Conservation (phyloP, 1,140 invertebrate species). For the Plectrocnemia conspersa region DNA sequence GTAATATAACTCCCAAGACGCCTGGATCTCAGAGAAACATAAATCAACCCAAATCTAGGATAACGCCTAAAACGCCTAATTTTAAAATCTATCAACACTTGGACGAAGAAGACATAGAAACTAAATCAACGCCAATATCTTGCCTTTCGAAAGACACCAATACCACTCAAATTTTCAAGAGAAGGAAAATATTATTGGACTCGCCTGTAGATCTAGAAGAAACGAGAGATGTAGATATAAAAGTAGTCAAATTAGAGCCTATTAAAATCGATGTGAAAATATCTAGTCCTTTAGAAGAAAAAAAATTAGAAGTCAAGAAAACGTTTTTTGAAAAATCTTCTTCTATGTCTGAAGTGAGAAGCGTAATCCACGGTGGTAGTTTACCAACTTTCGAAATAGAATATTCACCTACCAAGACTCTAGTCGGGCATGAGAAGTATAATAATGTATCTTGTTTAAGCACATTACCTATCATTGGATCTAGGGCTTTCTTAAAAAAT, state of each 20-base stretch:
- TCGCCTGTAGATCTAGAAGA: not conserved
- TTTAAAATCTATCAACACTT: too few relatives aligned
- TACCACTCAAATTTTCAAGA: conserved; percentile 1
- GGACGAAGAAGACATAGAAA: not conserved
- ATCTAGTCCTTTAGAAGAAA: not conserved
- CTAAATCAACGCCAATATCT: conserved; percentile 4
- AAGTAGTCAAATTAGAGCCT: conserved; percentile 5
- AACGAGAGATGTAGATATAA: not conserved
- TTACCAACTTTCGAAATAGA: conserved; percentile 34
- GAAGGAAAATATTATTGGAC: conserved; percentile 2
- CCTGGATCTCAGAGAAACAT: conserved; percentile 18
- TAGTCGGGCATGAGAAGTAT: not conserved
- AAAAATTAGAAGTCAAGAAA: not conserved
- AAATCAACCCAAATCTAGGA: too few relatives aligned
- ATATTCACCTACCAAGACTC: conserved; percentile 29
- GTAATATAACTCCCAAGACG: conserved; percentile 31
- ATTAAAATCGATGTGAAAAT: not conserved
- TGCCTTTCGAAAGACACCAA: conserved; percentile 1
- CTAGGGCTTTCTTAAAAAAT: conserved; percentile 32
- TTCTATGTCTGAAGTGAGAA: conserved; percentile 10
- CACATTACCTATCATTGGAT: conserved; percentile 33
- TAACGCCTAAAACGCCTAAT: too few relatives aligned
- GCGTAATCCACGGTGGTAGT: conserved; percentile 14
- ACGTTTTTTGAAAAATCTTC: conserved; percentile 28
- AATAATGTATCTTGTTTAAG: conserved; percentile 18